phyloP scores from a whole-genome alignment of 2,113 vertebrate species.

The Jaculus jaculus region DNA sequence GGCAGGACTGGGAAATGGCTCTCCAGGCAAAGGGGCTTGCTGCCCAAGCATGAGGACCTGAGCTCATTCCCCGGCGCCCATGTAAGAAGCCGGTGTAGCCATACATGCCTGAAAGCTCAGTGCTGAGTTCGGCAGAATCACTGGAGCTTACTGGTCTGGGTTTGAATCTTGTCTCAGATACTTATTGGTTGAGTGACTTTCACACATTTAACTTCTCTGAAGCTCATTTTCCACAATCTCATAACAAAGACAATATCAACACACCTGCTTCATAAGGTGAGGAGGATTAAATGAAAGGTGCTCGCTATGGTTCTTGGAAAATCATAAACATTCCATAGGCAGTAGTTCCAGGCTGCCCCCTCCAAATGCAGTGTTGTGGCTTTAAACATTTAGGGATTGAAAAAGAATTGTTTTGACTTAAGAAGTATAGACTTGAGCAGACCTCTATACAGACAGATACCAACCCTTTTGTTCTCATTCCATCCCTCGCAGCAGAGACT shows the following conservation, averaged over 20 bases:
- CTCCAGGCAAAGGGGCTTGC: too few species aligned
- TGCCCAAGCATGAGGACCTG: too few species aligned
- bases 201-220: conserved; percentile 7
- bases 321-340: neutral
- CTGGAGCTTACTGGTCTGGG: neutral
- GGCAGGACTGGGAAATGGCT: too few species aligned
- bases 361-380: neutral
- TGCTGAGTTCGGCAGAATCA: too few species aligned
- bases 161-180: conserved; percentile 21
- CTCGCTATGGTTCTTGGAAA: neutral
- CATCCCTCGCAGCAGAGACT: neutral
- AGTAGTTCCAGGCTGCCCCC: neutral
- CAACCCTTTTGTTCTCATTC: neutral
- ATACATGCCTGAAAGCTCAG: too few species aligned
- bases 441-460: neutral
- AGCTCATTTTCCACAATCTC: neutral
- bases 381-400: conserved; percentile 26
- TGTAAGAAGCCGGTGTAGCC: too few species aligned
- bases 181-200: neutral
- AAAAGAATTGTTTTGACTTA: neutral
- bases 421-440: neutral
- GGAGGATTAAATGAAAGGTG: neutral
- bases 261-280: neutral
- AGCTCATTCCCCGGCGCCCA: too few species aligned
- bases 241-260: neutral